Conservation (phyloP, 2,888 invertebrate species). For the Eristalis arbustorum region DNA sequence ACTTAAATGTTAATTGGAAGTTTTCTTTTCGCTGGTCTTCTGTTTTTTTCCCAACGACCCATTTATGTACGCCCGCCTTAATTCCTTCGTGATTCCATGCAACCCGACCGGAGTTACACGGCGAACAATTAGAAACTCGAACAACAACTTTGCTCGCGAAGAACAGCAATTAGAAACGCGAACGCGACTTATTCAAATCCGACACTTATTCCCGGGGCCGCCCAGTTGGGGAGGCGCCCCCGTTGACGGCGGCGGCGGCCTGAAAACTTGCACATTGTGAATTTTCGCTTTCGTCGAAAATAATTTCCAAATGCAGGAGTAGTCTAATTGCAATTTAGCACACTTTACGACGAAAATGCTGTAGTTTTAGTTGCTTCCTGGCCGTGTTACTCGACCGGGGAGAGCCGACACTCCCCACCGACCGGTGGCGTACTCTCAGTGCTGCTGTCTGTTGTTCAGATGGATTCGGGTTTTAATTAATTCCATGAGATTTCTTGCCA, state of each 20-base stretch:
- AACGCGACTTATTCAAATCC: constrained; percentile 66
- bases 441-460: constrained; percentile 58
- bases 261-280: constrained; percentile 49
- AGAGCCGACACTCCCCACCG: constrained; percentile 21
- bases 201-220: constrained; percentile 39
- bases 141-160: constrained; percentile 57
- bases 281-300: constrained; percentile 29
- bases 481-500: constrained; percentile 68
- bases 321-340: constrained; percentile 64
- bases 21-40: constrained; percentile 12
- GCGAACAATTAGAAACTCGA: constrained; percentile 64
- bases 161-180: constrained; percentile 68
- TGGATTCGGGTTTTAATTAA: constrained; percentile 67
- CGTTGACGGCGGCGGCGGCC: neutral
- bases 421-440: constrained; percentile 33
- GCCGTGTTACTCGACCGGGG: neutral
- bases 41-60: constrained; percentile 15
- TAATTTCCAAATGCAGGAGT: constrained; percentile 56
- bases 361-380: constrained; percentile 31
- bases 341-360: constrained; percentile 30
- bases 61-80: constrained; percentile 34
- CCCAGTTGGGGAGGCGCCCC: neutral
- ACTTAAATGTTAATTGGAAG: constrained; percentile 65
- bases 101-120: constrained; percentile 22
- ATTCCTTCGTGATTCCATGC: constrained; percentile 55